Evolutionary conservation across 2,797 vertebrate species (phyloP).

Genomic region (Bovichtus variegatus): DNA sequence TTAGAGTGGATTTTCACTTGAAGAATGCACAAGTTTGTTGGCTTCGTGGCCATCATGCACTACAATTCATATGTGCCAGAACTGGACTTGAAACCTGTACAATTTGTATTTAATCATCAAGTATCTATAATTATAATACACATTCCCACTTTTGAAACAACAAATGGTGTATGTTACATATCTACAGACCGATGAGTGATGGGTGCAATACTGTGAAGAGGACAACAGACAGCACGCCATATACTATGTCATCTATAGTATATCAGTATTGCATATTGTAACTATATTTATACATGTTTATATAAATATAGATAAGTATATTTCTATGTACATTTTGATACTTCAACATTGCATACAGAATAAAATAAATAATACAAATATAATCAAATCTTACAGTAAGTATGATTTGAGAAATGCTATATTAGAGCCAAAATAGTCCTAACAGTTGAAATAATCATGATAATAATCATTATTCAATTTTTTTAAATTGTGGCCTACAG

Average conservation of each 20-base stretch:
- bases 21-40: conserved; percentile 73
- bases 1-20: conserved; percentile 71
- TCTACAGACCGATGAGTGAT: conserved; percentile 85
- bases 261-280: conserved; percentile 85
- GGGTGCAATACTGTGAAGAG: conserved; percentile 81
- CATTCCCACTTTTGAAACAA: conserved; percentile 81
- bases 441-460: conserved; percentile 81
- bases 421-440: conserved; percentile 85
- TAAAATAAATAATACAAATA: conserved; percentile 90
- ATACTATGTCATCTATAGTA: conserved; percentile 82
- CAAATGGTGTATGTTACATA: conserved; percentile 87
- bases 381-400: conserved; percentile 83
- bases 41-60: conserved; percentile 75
- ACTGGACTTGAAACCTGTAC: conserved; percentile 87
- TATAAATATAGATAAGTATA: conserved; percentile 88
- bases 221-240: conserved; percentile 79
- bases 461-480: conserved; percentile 76
- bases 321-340: conserved; percentile 89
- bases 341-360: conserved; percentile 88
- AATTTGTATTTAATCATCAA: conserved; percentile 87
- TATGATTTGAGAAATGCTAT: conserved; percentile 86
- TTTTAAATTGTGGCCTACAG: conserved; percentile 75
- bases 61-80: conserved; percentile 86
- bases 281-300: conserved; percentile 88
- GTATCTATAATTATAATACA: conserved; percentile 86